Base-by-base conservation (phyloP, 1,140 invertebrate species). In the Mylabris phalerata region DNA sequence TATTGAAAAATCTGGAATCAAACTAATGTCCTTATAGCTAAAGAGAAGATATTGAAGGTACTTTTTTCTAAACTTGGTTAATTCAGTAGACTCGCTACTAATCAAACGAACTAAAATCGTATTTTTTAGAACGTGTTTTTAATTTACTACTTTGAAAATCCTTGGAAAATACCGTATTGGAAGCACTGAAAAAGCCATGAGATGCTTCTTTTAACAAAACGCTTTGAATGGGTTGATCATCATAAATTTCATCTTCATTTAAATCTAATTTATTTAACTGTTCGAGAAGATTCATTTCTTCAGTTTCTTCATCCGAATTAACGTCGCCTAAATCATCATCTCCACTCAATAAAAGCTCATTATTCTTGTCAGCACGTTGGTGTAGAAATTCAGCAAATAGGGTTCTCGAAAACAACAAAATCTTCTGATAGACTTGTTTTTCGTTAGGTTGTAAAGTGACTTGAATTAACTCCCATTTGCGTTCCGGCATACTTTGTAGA, bases 1-100 rank as follows among this genome's bases (percentile, higher is more conserved):
- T 78, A 90, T 97, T 55, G 88, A 93, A 71, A 90, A 97, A 63
- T 84, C 89, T 67, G 94, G 93, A 82, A 83, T 69, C 71, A 77
- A 45, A 87, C 93, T 57, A 84, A 90, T 77, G 89, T 97, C 24
- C 82, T 83, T 71, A 74, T 79, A 44, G 94, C 94, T 38, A 89
- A 91, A 72, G 86, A 92, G 61, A 85, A 86, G 73, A 92, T 98
- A 68, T 86, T 93, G 79, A 84, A 85, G 66, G 82, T 88, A 65
- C 81, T 98, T 63, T 90, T 95, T 73, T 93, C 89, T 43, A 87
- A 89, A 32, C 4, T 32, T 1, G 2, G 4, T 5, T 32, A 4
- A 5, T 32, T 32, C 7, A 0, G 7, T 32, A 4, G 27, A 32
- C 2, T 7, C 32, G 0, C 32, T 1, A 1, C 0, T 4, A 32